These are phyloP conservation scores for Plutomurus gul DNA, from an alignment of 1,140 invertebrate genomes.

Conservation along the genomic window DNA sequence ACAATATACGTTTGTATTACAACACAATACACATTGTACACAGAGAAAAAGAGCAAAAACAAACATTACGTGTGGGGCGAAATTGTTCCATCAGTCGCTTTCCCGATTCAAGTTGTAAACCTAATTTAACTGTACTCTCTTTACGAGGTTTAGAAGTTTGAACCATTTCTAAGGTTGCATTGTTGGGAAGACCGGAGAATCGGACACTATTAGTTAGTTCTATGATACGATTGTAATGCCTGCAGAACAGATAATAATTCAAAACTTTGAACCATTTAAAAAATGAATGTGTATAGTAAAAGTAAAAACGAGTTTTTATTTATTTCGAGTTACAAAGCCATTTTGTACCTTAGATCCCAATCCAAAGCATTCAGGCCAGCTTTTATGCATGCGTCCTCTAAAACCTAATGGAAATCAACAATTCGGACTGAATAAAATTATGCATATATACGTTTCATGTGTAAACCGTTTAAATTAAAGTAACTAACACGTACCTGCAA, in stretches of 20 bases:
- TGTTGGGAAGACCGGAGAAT: constrained; percentile 80
- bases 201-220: constrained; percentile 72
- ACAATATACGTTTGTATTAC: neutral
- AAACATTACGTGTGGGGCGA: constrained; percentile 58
- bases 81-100: constrained; percentile 67
- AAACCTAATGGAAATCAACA: constrained; percentile 64
- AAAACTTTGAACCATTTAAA: neutral
- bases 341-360: constrained; percentile 74
- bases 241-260: constrained; percentile 55
- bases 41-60: no score
- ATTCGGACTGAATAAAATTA: neutral
- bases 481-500: constrained; percentile 64
- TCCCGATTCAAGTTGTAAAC: constrained; percentile 74
- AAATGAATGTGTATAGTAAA: neutral
- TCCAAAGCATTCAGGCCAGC: constrained; percentile 71
- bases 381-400: constrained; percentile 79
- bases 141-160: constrained; percentile 65
- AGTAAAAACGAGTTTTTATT: no score
- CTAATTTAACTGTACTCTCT: constrained; percentile 69
- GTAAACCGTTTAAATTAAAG: neutral
- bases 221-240: constrained; percentile 73
- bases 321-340: no score
- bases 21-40: no score
- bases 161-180: constrained; percentile 77
- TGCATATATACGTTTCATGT: neutral